Conservation (phyloP, 2,113 vertebrate genomes). For the Zosterops lateralis region DNA sequence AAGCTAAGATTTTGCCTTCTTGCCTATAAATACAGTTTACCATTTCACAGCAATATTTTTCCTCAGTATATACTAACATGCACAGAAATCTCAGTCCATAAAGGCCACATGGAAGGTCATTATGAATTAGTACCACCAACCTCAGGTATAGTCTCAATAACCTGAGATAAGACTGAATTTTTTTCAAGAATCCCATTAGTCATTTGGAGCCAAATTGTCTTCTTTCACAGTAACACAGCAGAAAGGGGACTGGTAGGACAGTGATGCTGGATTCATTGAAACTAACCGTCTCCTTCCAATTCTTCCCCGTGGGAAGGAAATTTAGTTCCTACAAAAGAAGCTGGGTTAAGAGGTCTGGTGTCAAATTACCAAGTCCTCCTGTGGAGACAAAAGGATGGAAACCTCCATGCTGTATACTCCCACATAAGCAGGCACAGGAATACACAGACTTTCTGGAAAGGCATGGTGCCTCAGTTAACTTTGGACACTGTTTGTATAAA, state of each 20-base stretch:
- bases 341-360: background rate
- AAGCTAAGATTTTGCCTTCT: background rate
- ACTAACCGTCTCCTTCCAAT: background rate
- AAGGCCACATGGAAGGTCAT: conserved; percentile 21
- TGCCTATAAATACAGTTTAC: conserved; percentile 16
- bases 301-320: background rate
- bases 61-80: background rate
- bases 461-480: background rate
- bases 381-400: background rate
- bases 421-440: background rate
- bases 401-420: background rate
- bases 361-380: background rate
- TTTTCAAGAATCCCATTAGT: background rate
- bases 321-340: background rate
- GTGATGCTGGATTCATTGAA: background rate
- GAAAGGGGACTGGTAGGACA: background rate
- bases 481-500: background rate
- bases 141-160: background rate
- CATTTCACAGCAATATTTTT: background rate
- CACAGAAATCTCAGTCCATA: background rate
- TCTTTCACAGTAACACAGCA: background rate
- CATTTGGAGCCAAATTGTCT: background rate
- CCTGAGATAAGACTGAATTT: background rate
- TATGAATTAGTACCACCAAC: conserved; percentile 20
- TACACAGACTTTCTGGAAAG: background rate